Percentiles rank a stretch among this genome's conserved stretches.
These are phyloP conservation scores for Macaria notata DNA, from an alignment of 2,888 invertebrate species.

Conservation along the genomic window DNA sequence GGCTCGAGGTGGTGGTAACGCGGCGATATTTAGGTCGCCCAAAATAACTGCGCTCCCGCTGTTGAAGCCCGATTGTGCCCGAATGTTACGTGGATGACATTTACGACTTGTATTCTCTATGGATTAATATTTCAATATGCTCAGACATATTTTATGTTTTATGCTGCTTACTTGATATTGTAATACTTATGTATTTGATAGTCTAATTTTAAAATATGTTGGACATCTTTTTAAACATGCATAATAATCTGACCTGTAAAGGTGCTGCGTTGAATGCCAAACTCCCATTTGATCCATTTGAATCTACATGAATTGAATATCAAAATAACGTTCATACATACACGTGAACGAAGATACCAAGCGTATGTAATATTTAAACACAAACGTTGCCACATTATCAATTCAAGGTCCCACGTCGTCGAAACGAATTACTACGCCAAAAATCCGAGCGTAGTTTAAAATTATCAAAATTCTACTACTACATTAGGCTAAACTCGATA, in stretches of 20 bases:
- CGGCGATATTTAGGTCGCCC: constrained; percentile 77
- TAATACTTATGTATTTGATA: not conserved
- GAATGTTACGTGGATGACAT: constrained; percentile 31
- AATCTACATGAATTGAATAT: constrained; percentile 11
- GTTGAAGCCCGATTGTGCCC: constrained; percentile 43
- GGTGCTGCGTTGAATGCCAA: not conserved
- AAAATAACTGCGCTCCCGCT: constrained; percentile 68
- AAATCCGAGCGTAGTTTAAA: constrained; percentile 32
- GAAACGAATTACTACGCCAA: constrained; percentile 28
- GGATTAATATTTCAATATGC: not conserved
- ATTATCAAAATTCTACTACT: constrained; percentile 35
- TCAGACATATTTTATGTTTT: too few relatives aligned
- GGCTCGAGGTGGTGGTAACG: constrained; percentile 46
- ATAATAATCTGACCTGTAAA: not conserved
- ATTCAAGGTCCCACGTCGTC: constrained; percentile 39
- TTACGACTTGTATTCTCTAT: not conserved
- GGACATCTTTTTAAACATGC: not conserved
- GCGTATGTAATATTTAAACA: constrained; percentile 7
- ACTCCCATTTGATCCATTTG: constrained; percentile 5
- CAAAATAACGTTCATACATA: constrained; percentile 7
- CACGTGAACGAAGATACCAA: not conserved
- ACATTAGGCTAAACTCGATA: constrained; percentile 53
- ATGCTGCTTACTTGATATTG: too few relatives aligned
- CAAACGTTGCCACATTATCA: constrained; percentile 32
- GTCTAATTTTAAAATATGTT: too few relatives aligned